Evolutionary conservation across 2,797 vertebrate genomes (phyloP).

Genomic region (Simalia tracyae): DNA sequence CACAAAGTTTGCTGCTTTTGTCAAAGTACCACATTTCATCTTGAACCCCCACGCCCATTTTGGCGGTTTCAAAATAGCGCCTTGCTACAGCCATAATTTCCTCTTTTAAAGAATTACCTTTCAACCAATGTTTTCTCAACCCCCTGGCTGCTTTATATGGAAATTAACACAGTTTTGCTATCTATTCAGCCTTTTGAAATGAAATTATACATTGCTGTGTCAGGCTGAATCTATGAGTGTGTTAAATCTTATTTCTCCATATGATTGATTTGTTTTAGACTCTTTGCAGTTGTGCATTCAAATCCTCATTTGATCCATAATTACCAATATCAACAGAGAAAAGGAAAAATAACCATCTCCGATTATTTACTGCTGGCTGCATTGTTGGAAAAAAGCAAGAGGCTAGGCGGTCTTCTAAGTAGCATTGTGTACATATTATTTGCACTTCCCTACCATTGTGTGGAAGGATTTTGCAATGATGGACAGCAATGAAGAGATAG

Average conservation of each 20-base stretch:
- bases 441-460: conserved; percentile 37
- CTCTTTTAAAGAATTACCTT: not conserved
- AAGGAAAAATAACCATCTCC: not conserved
- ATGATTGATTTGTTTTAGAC: not conserved
- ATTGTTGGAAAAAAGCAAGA: conserved; percentile 20
- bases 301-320: conserved; percentile 13
- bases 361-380: conserved; percentile 20
- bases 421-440: conserved; percentile 22
- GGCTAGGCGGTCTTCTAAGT: conserved; percentile 20
- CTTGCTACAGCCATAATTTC: not conserved
- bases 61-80: not conserved
- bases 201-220: not conserved
- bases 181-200: conserved; percentile 6
- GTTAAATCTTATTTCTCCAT: not conserved
- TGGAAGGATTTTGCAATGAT: conserved; percentile 46
- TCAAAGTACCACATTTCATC: not conserved
- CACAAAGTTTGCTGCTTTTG: not conserved
- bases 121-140: not conserved
- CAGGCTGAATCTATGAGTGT: not conserved
- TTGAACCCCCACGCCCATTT: not conserved
- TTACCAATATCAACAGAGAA: conserved; percentile 26
- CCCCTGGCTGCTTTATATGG: not conserved
- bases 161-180: not conserved
- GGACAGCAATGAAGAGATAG: conserved; percentile 56
- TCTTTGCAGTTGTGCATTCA: not conserved